Conservation (phyloP, 2,113 vertebrate genomes). For the Psophia crepitans region DNA sequence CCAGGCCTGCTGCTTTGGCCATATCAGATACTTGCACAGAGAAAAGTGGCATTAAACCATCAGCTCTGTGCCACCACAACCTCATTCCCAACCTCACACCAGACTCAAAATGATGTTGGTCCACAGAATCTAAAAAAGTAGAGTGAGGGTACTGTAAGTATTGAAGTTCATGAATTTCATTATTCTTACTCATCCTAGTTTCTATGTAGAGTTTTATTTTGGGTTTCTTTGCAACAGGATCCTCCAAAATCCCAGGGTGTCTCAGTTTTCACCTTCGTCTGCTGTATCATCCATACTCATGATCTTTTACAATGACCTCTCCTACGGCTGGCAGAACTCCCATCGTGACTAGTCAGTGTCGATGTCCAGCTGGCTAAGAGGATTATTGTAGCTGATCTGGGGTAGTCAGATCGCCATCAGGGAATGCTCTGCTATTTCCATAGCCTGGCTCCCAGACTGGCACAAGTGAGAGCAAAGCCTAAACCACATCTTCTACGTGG, state of each 20-base stretch:
- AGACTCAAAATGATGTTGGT: background rate
- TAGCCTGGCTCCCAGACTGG: background rate
- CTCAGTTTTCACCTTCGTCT: background rate
- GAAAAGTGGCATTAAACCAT: background rate
- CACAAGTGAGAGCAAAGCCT: background rate
- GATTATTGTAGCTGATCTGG: background rate
- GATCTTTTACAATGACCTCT: background rate
- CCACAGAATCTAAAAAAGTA: background rate
- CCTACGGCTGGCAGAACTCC: background rate
- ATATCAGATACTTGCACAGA: background rate
- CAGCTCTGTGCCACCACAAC: background rate
- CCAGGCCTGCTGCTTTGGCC: background rate
- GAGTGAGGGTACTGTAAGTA: background rate
- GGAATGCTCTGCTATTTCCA: background rate
- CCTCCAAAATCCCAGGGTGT: background rate
- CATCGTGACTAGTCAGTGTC: background rate
- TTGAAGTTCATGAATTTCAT: background rate
- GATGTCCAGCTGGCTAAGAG: background rate
- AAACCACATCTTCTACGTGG: background rate
- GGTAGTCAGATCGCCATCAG: background rate
- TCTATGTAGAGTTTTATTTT: background rate
- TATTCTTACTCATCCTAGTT: background rate
- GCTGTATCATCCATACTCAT: background rate
- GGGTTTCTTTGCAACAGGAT: background rate
- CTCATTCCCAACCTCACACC: background rate